These are phyloP conservation scores for Spizella passerina DNA, from an alignment of 2,797 vertebrate genomes.

Conservation along the genomic window DNA sequence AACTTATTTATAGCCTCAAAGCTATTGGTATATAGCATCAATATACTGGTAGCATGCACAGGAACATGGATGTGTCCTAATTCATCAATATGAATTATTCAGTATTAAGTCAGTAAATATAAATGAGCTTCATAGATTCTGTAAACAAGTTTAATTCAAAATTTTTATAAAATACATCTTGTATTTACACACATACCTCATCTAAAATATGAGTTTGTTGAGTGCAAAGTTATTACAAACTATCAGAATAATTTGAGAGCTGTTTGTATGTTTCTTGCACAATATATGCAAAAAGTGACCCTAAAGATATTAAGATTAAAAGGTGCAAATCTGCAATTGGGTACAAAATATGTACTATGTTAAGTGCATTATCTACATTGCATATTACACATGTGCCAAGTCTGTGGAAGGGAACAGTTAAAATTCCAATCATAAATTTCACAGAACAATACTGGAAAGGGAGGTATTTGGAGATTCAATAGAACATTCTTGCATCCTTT, in stretches of 20 bases:
- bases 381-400: constrained; percentile 3
- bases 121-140: constrained; percentile 52
- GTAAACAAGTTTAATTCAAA: constrained; percentile 65
- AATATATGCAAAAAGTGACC: constrained; percentile 32
- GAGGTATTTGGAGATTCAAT: neutral
- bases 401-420: neutral
- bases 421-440: neutral
- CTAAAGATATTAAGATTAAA: constrained; percentile 31
- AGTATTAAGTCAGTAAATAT: constrained; percentile 14
- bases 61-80: neutral
- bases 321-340: constrained; percentile 35
- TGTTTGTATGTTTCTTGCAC: constrained; percentile 39
- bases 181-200: constrained; percentile 61
- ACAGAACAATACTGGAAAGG: neutral
- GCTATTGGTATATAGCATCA: neutral
- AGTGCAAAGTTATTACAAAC: constrained; percentile 49
- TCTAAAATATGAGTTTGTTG: constrained; percentile 55
- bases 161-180: constrained; percentile 62
- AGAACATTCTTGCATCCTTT: neutral
- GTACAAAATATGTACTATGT: constrained; percentile 44
- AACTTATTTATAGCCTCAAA: constrained; percentile 20
- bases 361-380: constrained; percentile 36
- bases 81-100: neutral
- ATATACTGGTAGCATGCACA: neutral
- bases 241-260: constrained; percentile 10